A percentile compares a stretch with the other conserved stretches of the same genome.
phyloP scores from a whole-genome alignment of 2,113 vertebrate species.

The Hystrix brachyura region DNA sequence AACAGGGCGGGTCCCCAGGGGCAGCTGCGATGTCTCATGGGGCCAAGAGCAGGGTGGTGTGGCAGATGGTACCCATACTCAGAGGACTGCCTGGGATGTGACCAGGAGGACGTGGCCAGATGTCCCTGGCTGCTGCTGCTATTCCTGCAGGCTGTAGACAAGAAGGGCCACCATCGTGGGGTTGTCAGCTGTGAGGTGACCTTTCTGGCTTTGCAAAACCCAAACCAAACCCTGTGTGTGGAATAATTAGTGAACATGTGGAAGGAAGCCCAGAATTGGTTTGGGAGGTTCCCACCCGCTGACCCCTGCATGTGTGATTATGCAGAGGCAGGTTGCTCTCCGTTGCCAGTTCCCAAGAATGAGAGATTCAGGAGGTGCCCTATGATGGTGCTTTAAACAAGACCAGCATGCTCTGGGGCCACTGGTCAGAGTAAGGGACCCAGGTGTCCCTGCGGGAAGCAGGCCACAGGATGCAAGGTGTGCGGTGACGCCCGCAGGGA shows the following conservation, averaged over 20 bases:
- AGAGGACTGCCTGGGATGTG: background rate
- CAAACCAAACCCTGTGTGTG: background rate
- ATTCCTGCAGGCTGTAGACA: background rate
- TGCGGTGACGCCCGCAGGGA: background rate
- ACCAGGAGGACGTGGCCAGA: background rate
- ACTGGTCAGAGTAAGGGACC: background rate
- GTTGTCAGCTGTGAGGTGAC: background rate
- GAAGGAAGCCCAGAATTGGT: background rate
- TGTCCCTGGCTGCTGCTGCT: background rate
- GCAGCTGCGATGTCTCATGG: no score
- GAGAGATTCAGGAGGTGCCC: background rate
- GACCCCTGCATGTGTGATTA: fast-evolving
- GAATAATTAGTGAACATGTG: background rate
- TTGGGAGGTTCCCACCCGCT: background rate
- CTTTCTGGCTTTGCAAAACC: background rate
- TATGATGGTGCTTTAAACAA: background rate
- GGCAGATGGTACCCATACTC: background rate
- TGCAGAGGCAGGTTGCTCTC: background rate
- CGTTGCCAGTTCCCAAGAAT: background rate
- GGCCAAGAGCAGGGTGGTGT: background rate
- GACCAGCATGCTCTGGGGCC: background rate
- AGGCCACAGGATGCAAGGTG: background rate
- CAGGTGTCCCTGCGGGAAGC: no score
- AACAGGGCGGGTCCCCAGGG: no score
- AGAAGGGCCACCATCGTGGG: background rate